A percentile compares a stretch with the other conserved stretches of the same genome.
Conservation (phyloP, 1,140 invertebrate genomes). For the Galleria mellonella region DNA sequence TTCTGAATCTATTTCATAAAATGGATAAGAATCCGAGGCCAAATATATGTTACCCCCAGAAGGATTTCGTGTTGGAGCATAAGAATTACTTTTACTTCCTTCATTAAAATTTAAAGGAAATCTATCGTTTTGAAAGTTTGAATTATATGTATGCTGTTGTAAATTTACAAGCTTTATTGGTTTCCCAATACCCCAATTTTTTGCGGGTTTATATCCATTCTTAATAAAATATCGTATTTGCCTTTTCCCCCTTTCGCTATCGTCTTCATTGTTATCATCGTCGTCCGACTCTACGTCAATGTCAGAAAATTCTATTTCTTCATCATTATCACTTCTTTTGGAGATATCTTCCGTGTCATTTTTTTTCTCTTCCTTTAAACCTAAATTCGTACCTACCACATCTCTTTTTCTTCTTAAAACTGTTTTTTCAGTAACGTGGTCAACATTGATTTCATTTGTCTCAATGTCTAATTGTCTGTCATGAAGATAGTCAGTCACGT, state of each 20-base stretch:
- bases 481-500: slow-evolving; percentile 48
- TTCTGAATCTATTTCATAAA: slow-evolving; percentile 33
- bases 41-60: slow-evolving; percentile 26
- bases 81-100: slow-evolving; percentile 24
- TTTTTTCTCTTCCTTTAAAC: slow-evolving; percentile 13
- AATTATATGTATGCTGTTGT: slow-evolving; percentile 37
- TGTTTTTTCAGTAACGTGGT: slow-evolving; percentile 33
- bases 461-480: slow-evolving; percentile 53
- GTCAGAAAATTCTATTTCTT: slow-evolving; percentile 53
- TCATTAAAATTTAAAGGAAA: slow-evolving; percentile 26
- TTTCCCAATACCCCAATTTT: slow-evolving; percentile 37
- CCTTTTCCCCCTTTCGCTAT: slow-evolving; percentile 63
- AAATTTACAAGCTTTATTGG: slow-evolving; percentile 34
- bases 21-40: slow-evolving; percentile 30
- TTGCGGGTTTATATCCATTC: slow-evolving; percentile 37
- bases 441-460: slow-evolving; percentile 38
- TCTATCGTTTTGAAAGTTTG: slow-evolving; percentile 35
- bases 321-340: slow-evolving; percentile 42
- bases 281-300: slow-evolving; percentile 23
- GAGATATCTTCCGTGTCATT: slow-evolving; percentile 21
- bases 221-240: slow-evolving; percentile 62
- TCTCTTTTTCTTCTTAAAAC: slow-evolving; percentile 47
- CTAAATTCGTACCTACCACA: slow-evolving; percentile 10
- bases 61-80: slow-evolving; percentile 24
- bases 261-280: slow-evolving; percentile 25